A percentile compares a stretch with the other conserved stretches of the same genome.
phyloP scores from a whole-genome alignment of 64 coral and sea anemone species.

The Stichodactyla mertensii region DNA sequence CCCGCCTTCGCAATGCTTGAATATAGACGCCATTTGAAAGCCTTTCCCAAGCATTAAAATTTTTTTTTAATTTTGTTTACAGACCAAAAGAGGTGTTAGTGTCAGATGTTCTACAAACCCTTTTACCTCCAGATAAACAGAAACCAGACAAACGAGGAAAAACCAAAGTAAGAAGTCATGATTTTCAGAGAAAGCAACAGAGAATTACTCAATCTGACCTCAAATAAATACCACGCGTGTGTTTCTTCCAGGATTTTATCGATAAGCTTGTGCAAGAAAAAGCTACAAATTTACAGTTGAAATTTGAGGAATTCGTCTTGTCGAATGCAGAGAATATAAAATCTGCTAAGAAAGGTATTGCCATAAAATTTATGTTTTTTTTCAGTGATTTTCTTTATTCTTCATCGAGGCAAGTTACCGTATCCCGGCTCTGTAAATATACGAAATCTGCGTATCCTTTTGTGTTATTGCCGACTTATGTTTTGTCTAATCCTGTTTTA shows the following conservation, averaged over 20 bases:
- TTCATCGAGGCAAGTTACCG: too few species aligned
- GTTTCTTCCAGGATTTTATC: constrained; percentile 6
- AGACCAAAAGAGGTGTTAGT: constrained; percentile 64
- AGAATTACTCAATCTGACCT: too few species aligned
- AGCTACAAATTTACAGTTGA: constrained; percentile 66
- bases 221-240: background rate
- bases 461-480: background rate
- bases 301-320: constrained; percentile 65
- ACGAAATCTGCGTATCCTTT: too few species aligned
- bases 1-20: too few species aligned
- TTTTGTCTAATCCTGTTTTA: background rate
- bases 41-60: too few species aligned
- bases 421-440: too few species aligned
- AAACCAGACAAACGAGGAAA: background rate
- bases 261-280: constrained; percentile 44
- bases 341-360: constrained; percentile 49
- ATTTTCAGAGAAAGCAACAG: too few species aligned
- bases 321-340: constrained; percentile 29
- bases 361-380: too few species aligned
- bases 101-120: constrained; percentile 34
- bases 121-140: background rate
- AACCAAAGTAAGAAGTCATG: constrained; percentile 7
- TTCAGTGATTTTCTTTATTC: too few species aligned
- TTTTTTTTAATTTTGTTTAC: background rate
- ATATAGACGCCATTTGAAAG: too few species aligned